Base-by-base conservation (phyloP, 2,113 vertebrate genomes). In the Pyrgilauda ruficollis region DNA sequence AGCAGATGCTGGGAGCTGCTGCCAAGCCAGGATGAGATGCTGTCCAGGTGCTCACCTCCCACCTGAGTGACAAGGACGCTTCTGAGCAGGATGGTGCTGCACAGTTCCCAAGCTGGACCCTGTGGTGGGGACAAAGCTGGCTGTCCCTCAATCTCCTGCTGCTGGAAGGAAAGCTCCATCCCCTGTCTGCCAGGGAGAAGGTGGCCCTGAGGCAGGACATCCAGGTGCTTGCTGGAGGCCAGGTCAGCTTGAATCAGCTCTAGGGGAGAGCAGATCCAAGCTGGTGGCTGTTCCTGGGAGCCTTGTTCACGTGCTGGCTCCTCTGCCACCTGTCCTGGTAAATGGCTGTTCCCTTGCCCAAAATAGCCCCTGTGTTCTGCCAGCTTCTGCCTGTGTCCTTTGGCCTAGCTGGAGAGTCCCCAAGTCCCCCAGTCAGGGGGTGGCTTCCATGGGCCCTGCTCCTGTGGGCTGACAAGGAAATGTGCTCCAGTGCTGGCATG, bases 321-420 rank as follows among this genome's bases (percentile, higher is more conserved):
- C 35, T 83, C 83, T 74, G 68, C 86, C 86, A 88, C 83, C 79
- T 81, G 30, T 63, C 52, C 80, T 93, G 76, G 33, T 13, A 11
- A 74, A 78, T 46, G 53, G 76, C 82, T 74, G 83, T 8, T 90
- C 35, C 58, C 23, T n/a, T 86, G 90, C 94, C 89, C 64, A 87
- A 95, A 97, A 97, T 96, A 97, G 83, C 35, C 47, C 46, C 66
- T 17, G 59, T 23, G 35, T 63, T 82, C 94, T 93, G 94, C 80
- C 91, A 95, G 91, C 67, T 83, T 24, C 72, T 92, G 85, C 13
- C 68, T 31, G 47, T 3, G 83, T 74, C 96, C 94, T 97, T 84
- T 89, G 91, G 43, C 83, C 72, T 3, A 92, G 26, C 90, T 96
- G 95, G 88, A 90, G 43, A 70, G 63, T 92, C 67, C 70, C 47